Evolutionary conservation across 2,113 vertebrate genomes (phyloP), one percentile per base, ranked within the genome.

Genomic region (Passer montanus): DNA sequence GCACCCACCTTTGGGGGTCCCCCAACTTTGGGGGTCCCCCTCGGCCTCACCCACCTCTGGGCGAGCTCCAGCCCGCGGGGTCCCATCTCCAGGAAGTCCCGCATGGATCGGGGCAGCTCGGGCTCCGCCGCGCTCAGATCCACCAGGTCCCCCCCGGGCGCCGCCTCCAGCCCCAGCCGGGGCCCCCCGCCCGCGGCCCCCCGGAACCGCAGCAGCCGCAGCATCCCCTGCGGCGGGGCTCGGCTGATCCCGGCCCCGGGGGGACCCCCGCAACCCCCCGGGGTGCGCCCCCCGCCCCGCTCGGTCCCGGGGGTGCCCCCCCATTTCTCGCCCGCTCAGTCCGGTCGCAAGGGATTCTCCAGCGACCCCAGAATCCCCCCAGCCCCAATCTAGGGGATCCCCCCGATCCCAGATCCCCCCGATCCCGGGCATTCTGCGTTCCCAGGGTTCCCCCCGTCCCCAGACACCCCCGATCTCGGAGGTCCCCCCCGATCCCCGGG

Each of bases 121-220:
- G 98, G 95, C 81, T 99, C 99, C 9, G 98, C 99, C 13, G 97
- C 95, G 50, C 97, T 99, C 58, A 99, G 98, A 74, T 99, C 98
- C 80, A 99, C 95, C 84, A 99, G 81, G 0, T 95, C 92, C 1
- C 98, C 97, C 1, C 98, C 98, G 11, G 96, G 95, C 2, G 86
- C 93, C 39, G 96, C 97, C 95, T 99, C 98, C 97, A 99, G 97
- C 18, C 99, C 99, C 49, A 99, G 97, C 6, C 95, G 97, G 52
- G 95, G 95, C 1, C 96, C 97, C 1, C 4, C 19, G 4, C 8
- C 31, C 53, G 47, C 97, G 52, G 12, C 10, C 78, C 86, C 33
- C 75, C 94, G 96, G 95, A 99, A 99, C 98, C 99, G 99, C 60
- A 99, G 97, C 89, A 99, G 95, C 44, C 99, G 98, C 99, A 99